Evolutionary conservation across 2,797 vertebrate genomes (phyloP), one percentile per base, ranked within the genome.

Genomic region (Galago senegalensis): DNA sequence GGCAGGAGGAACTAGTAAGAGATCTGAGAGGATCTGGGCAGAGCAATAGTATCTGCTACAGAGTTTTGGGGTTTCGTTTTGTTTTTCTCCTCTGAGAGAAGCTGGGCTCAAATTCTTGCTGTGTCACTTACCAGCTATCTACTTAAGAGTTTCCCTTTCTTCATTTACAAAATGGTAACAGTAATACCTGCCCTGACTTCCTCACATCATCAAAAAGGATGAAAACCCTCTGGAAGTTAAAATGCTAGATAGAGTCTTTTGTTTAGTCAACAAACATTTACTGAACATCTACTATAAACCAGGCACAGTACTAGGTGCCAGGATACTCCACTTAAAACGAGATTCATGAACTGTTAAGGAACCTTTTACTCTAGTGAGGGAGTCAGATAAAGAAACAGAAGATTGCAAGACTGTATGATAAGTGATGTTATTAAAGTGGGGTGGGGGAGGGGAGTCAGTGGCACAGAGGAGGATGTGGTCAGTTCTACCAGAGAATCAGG

Each of bases 291-390:
- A 73, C 53, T 65, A n/a, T 85, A 91, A 93, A 77, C 12, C 14
- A 70, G 56, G 70, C 53, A 86, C 18, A n/a, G 77, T 69, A 73
- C 20, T 25, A 34, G 31, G n/a, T 79, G 31, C n/a, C 93, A 34
- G 4, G 56, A 83, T 58, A 58, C 37, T 40, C 7, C 58, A 10
- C 63, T 72, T 73, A 67, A 81, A n/a, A 77, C 1, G 16, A 93
- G 63, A 93, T 72, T 89, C 23, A 5, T 83, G 82, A 94, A 70
- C 25, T 67, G 20, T 88, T 81, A 81, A 95, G 91, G 79, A 91
- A 43, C 3, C 3, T 40, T 91, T 91, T 81, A 81, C 46, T 92
- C 40, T 80, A 88, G 40, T 37, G 46, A 69, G 67, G 34, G 69
- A 89, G 31, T 89, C 34, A 93, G 69, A 84, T 65, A 49, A 86